Evolutionary conservation across 2,113 vertebrate genomes (phyloP).

Genomic region (Onychostruthus taczanowskii): DNA sequence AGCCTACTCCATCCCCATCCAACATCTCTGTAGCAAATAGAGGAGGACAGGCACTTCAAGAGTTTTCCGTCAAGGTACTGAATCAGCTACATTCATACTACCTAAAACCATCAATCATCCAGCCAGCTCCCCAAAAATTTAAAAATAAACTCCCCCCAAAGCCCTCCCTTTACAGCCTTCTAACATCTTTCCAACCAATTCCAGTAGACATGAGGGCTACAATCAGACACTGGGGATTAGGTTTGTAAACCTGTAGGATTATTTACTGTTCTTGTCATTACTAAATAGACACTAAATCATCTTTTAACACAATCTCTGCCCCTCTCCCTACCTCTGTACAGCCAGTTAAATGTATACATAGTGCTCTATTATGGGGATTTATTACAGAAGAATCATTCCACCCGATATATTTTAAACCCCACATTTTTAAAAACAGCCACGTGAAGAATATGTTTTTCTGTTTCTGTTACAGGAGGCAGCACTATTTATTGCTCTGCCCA

Average conservation of each 20-base stretch:
- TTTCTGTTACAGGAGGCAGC: constrained; percentile 48
- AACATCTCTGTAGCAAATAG: neutral
- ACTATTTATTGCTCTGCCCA: constrained; percentile 61
- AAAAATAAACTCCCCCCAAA: neutral
- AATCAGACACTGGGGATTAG: constrained; percentile 53
- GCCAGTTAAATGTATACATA: neutral
- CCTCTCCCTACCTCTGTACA: neutral
- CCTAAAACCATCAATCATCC: neutral
- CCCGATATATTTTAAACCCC: neutral
- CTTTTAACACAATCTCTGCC: neutral
- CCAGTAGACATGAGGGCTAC: neutral
- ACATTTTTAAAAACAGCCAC: constrained; percentile 18
- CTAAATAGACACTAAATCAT: constrained; percentile 1
- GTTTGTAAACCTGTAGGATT: constrained; percentile 59
- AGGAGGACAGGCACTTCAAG: neutral
- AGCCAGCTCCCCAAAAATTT: neutral
- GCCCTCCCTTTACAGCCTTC: neutral
- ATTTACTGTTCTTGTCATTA: constrained; percentile 57
- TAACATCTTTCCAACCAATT: neutral
- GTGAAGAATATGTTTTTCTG: constrained; percentile 47
- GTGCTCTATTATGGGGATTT: neutral
- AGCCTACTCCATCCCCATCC: neutral
- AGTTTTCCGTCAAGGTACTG: neutral
- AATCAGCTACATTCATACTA: neutral
- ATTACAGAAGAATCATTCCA: constrained; percentile 20